phyloP scores from a whole-genome alignment of 2,888 invertebrate genomes.

The Agrochola circellaris region DNA sequence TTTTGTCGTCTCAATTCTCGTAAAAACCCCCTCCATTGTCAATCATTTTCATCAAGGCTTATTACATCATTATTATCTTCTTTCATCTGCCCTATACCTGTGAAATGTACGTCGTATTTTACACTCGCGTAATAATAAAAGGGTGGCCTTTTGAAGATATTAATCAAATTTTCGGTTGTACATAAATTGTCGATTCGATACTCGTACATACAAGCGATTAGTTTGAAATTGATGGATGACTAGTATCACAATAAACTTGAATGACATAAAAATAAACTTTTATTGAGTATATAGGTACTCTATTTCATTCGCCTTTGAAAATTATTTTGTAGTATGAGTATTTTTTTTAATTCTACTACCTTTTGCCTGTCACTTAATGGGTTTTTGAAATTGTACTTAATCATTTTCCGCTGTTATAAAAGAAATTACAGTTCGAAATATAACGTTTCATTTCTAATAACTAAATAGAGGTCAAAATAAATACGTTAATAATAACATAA shows the following conservation, averaged over 20 bases:
- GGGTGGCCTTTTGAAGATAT: constrained; percentile 19
- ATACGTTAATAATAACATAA: not conserved
- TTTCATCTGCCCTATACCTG: not conserved
- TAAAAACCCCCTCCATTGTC: no score
- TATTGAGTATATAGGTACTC: not conserved
- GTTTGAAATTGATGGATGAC: constrained; percentile 27
- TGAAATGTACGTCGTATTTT: constrained; percentile 1
- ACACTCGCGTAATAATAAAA: constrained; percentile 1
- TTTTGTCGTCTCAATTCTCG: no score
- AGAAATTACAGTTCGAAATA: not conserved
- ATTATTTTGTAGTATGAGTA: not conserved
- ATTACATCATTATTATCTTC: not conserved
- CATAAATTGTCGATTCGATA: constrained; percentile 24
- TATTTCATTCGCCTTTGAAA: not conserved
- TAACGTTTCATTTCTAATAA: not conserved
- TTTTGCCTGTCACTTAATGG: not conserved
- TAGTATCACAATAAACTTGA: constrained; percentile 28
- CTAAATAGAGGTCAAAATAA: not conserved
- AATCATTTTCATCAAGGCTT: no score
- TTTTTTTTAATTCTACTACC: not conserved
- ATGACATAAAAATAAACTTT: constrained; percentile 36
- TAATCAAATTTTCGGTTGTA: constrained; percentile 22
- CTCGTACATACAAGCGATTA: constrained; percentile 14
- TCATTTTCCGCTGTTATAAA: not conserved
- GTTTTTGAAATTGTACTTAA: not conserved